Evolutionary conservation across 2,797 vertebrate genomes (phyloP), one percentile per base, ranked within the genome.

Genomic region (Sarcoramphus papa): DNA sequence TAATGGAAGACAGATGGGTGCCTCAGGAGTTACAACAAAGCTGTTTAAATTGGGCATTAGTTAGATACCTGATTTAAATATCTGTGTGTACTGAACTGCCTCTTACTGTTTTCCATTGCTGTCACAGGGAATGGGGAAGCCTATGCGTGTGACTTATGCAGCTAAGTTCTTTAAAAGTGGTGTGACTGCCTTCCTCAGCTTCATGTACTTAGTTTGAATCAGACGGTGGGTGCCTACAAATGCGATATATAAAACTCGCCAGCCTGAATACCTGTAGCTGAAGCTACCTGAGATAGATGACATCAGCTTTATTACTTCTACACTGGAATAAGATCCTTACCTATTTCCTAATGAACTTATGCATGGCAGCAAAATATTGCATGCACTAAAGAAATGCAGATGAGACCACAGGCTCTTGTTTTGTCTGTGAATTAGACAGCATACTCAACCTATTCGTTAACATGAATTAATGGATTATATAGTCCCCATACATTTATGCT

Each of bases 71-170:
- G 15, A 23, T 85, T 76, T 72, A 81, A 72, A 57, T 35, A 72
- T 14, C 45, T 51, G 21, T 18, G 14, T n/a, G 28, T 33, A 48
- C 9, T 72, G 24, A 85, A n/a, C 23, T 40, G 20, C 51, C 31
- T 41, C 30, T 69, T 70, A 18, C 37, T 56, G 21, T 19, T 70
- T 86, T 60, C 41, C 35, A 12, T 35, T 33, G 22, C 24, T 64
- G 41, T 28, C 27, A 57, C 23, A 51, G 25, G 14, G 33, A 60
- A 69, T 20, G 31, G 12, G 45, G 27, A 60, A 27, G 7, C 3
- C 10, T 40, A 41, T 2, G 2, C 1, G 0, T 24, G 2, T 37
- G 41, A 50, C 3, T 45, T 69, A 28, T 1, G 12, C 28, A 84
- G 9, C 2, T 21, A 47, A n/a, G 9, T 54, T 81, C 48, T 72